These are phyloP conservation scores for Amorpha juglandis DNA, from an alignment of 2,888 invertebrate species.

Conservation along the genomic window DNA sequence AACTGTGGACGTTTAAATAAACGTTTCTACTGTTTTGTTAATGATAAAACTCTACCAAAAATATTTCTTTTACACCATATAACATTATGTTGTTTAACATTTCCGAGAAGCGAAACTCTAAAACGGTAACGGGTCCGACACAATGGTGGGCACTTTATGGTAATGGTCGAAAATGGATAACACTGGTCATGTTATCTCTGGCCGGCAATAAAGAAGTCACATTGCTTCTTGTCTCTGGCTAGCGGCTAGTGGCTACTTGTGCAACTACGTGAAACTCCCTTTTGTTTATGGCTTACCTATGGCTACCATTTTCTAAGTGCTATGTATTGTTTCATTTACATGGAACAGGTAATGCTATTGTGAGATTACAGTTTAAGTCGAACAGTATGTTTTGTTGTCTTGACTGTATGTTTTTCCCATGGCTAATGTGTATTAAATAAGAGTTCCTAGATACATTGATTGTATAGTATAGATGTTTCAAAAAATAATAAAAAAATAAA, in stretches of 20 bases:
- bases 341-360: background rate
- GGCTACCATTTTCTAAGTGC: slow-evolving; percentile 24
- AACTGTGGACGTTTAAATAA: background rate
- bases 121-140: slow-evolving; percentile 41
- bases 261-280: slow-evolving; percentile 50
- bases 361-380: background rate
- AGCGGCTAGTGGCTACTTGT: slow-evolving; percentile 48
- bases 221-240: slow-evolving; percentile 59
- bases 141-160: slow-evolving; percentile 71
- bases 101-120: slow-evolving; percentile 36
- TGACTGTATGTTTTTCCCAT: slow-evolving; percentile 1
- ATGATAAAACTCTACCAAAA: slow-evolving; percentile 4
- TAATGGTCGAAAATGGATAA: slow-evolving; percentile 74
- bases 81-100: slow-evolving; percentile 40
- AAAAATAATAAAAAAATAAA: no score
- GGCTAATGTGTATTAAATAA: background rate
- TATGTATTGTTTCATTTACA: slow-evolving; percentile 25
- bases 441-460: background rate
- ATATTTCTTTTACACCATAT: slow-evolving; percentile 12
- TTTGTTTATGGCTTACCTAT: slow-evolving; percentile 31
- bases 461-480: background rate
- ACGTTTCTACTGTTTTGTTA: background rate
- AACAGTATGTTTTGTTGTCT: background rate
- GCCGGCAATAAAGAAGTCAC: slow-evolving; percentile 74
- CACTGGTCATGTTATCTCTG: slow-evolving; percentile 67